Evolutionary conservation across 2,797 vertebrate species (phyloP), one percentile per base, ranked within the genome.

Genomic region (Pelochelys cantorii): DNA sequence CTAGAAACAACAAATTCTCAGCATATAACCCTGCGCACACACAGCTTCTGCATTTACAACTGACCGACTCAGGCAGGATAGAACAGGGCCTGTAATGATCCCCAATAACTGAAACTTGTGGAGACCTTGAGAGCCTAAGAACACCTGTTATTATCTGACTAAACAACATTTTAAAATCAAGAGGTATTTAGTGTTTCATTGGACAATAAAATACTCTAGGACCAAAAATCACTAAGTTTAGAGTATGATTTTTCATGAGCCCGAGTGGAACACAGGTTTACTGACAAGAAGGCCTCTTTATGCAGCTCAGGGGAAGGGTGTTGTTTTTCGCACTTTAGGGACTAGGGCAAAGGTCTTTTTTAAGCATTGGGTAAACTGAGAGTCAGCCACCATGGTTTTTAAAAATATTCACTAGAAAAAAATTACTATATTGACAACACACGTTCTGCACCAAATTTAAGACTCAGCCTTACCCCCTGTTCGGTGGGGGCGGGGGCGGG

Each of bases 301-400:
- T n/a, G 11, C 18, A 37, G n/a, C 65, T 68, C 31, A 18, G 65
- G n/a, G 18, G 9, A 10, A 7, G 0, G 8, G n/a, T 2, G 4
- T 18, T 68, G 15, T 31, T 34, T 34, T 68, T 34, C 22, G 15
- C 17, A 34, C 7, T 34, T 68, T 34, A 34, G 31, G 9, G 2
- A 68, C 65, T 11, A 68, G 9, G 17, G 18, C 4, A 34, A 68
- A 68, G 65, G 1, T 68, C 42, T 48, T 48, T 68, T 68, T 68
- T 20, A n/a, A 68, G 20, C n/a, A 71, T 20, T 22, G 65, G n/a
- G 65, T 34, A 8, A 68, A 34, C 2, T n/a, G 13, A 29, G 27
- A 11, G n/a, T 18, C 34, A 22, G 18, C 65, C 20, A 22, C 10
- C 18, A 20, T 5, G 10, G 4, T 71, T 71, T 71, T 71, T 20